Evolutionary conservation across 1,140 invertebrate species (phyloP), one percentile per base, ranked within the genome.

Genomic region (Marisa cornuarietis): DNA sequence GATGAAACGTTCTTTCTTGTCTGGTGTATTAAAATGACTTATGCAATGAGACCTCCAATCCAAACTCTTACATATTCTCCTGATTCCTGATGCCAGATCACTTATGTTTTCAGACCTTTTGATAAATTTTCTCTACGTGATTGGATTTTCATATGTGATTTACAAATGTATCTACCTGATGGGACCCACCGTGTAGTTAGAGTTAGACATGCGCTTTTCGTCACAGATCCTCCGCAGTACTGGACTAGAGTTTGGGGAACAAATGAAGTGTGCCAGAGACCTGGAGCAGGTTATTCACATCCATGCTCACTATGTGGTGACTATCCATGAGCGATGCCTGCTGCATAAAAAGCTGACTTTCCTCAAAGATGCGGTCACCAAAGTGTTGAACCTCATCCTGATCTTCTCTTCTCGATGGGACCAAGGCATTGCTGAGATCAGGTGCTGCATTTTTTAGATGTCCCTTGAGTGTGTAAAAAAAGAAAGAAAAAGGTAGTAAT

Each of bases 191-290:
- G 31, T 42, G 31, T 42, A 42, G 31, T 42, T 42, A 42, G 31
- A 42, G 31, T 42, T 42, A 42, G 31, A 42, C 0, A 42, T 42
- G 6, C 31, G 6, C 31, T 42, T 4, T 42, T 42, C 31, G 10
- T 79, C 54, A 69, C 80, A 90, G 89, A 90, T 94, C 72, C 88
- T 94, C 24, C 92, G 93, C 79, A 92, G 91, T 82, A 90, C 93
- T 54, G 92, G 92, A 18, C 86, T 91, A 51, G 87, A 91, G 79
- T 90, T 93, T 26, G 90, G 92, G 58, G 87, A 90, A 61, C 86
- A 91, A 74, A 82, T 93, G n/a, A 79, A 83, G 49, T 83, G 90
- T 73, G 92, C 92, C 42, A 85, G 88, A 20, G 92, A 93, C 87
- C 85, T 93, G 10, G 92, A 93, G 63, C 79, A 88, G 80, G 83